A percentile compares a stretch with the other conserved stretches of the same genome.
These are phyloP conservation scores for Silurus lanzhouensis DNA, from an alignment of 2,797 vertebrate genomes.

Conservation along the genomic window DNA sequence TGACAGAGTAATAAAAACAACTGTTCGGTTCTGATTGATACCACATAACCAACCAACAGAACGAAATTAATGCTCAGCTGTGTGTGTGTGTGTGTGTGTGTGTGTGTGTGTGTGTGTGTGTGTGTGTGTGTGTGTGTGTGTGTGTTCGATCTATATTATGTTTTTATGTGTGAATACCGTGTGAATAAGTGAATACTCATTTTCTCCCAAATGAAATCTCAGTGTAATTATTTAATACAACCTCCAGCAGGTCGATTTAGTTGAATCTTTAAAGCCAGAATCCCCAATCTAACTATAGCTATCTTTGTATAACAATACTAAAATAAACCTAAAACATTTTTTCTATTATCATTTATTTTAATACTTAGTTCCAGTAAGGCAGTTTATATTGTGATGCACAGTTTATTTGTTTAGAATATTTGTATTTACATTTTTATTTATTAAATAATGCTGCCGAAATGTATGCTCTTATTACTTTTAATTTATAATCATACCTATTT, in stretches of 20 bases:
- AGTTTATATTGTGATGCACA: background rate
- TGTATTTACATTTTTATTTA: background rate
- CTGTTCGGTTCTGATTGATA: no score
- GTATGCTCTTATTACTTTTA: background rate
- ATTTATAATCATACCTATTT: background rate
- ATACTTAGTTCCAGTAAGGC: background rate
- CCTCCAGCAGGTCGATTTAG: background rate
- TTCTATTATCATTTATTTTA: background rate
- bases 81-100: no score
- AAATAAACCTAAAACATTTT: background rate
- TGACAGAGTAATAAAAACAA: no score
- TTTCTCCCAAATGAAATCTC: background rate
- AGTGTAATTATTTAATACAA: background rate
- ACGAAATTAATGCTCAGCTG: no score
- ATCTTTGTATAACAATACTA: background rate
- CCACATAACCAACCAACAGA: no score
- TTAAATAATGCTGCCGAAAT: background rate
- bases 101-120: no score
- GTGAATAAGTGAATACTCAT: background rate
- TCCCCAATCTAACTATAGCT: background rate
- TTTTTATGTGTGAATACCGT: background rate
- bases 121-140: no score
- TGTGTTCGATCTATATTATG: no score
- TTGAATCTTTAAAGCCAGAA: background rate
- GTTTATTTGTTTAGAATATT: background rate